phyloP scores from a whole-genome alignment of 2,113 vertebrate genomes.

The Plestiodon gilberti region DNA sequence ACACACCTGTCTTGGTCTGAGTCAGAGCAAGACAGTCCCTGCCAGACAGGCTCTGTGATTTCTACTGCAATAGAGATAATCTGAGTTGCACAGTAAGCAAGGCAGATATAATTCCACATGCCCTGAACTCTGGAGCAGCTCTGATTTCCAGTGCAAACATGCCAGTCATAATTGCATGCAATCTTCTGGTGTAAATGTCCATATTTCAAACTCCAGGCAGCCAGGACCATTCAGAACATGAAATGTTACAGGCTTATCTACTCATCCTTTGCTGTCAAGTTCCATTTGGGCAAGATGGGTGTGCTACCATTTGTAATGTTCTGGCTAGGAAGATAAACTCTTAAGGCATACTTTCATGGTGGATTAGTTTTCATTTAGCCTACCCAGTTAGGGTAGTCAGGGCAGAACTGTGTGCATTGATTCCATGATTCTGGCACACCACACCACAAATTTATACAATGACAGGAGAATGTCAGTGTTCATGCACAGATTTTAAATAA shows the following conservation, averaged over 20 bases:
- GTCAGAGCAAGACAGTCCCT: not conserved
- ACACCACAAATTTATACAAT: not conserved
- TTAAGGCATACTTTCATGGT: not conserved
- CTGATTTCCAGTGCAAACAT: no score
- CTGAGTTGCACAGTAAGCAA: not conserved
- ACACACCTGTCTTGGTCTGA: no score
- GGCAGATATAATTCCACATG: not conserved
- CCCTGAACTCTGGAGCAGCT: not conserved
- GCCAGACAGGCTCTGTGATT: no score
- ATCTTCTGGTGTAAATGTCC: not conserved
- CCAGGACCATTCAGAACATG: not conserved
- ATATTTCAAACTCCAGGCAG: not conserved
- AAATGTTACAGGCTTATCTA: not conserved
- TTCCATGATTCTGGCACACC: not conserved
- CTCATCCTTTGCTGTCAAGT: not conserved
- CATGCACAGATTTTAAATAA: no score
- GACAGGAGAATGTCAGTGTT: no score
- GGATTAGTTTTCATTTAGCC: not conserved
- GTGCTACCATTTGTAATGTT: not conserved
- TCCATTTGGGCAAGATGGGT: not conserved
- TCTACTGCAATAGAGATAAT: not conserved
- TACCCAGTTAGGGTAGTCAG: not conserved
- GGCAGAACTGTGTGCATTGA: not conserved
- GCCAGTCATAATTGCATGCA: not conserved
- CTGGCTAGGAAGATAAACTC: not conserved